phyloP scores from a whole-genome alignment of 2,113 vertebrate genomes.

The Paramormyrops kingsleyae region DNA sequence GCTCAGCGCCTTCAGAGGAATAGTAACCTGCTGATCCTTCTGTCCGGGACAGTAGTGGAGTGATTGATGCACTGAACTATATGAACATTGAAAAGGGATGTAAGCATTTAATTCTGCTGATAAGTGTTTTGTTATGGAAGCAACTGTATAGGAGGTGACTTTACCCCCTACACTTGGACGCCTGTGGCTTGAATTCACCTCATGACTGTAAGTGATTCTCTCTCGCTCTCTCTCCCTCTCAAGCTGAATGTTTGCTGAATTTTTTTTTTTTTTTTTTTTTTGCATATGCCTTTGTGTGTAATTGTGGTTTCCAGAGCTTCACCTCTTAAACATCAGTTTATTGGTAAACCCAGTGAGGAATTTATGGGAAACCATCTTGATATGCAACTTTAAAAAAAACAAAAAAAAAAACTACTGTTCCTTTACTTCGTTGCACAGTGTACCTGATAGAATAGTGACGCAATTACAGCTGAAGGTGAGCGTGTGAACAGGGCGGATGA shows the following conservation, averaged over 20 bases:
- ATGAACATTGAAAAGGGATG: neutral
- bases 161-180: neutral
- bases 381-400: neutral
- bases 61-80: neutral
- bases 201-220: neutral
- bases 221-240: slow-evolving; percentile 26
- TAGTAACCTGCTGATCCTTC: neutral
- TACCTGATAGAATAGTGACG: neutral
- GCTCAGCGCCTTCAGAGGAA: neutral
- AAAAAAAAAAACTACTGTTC: neutral
- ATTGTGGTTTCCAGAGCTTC: neutral
- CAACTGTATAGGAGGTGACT: neutral
- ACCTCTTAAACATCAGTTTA: neutral
- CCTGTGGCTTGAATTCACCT: slow-evolving; percentile 27
- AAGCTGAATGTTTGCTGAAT: slow-evolving; percentile 6
- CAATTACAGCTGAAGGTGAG: neutral
- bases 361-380: neutral
- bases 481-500: neutral
- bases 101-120: neutral
- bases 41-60: neutral
- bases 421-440: neutral
- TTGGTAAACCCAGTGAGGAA: neutral
- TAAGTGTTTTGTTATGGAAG: neutral
- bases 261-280: slow-evolving; percentile 16
- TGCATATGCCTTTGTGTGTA: slow-evolving; percentile 21